Base-by-base conservation (phyloP, 2,888 invertebrate species). In the Homarus gammarus region DNA sequence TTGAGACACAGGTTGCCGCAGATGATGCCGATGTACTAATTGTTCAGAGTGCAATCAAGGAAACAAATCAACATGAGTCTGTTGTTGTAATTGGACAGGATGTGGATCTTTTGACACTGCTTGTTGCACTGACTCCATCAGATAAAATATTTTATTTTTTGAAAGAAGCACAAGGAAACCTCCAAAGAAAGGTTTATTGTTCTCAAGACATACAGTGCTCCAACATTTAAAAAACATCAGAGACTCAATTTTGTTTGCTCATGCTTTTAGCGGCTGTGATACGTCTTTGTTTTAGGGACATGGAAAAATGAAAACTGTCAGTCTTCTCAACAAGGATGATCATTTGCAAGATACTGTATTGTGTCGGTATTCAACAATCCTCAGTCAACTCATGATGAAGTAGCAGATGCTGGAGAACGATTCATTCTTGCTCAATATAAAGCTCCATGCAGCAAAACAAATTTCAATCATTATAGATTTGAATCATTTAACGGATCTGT, bases 1-100 rank as follows among this genome's bases (percentile, higher is more conserved):
- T 93, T 92, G 92, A 93, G 91, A 93, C 93, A 92, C 93, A 93
- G n/a, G 31, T 93, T 93, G 93, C 93, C 89, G 91, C 92, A 93
- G 93, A 93, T 93, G 93, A 93, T 93, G 93, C 93, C 84, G 93
- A 93, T 93, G 93, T 93, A 92, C 93, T 93, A 73, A 93, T 93
- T 89, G 92, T 94, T 36, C 51, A 81, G 81, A 81, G 51, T 49
- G 81, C 61, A 51, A 27, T 61, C 61, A 27, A 51, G 22, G 33
- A 56, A 56, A n/a, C 56, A 51, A 81, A 56, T 81, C 56, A 36
- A 56, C 36, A 81, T 56, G 61, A 31, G 81, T 93, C 93, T 93
- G n/a, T n/a, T n/a, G n/a, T n/a, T 90, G 93, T 93, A 92, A 93
- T 90, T 89, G 87, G 87, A 93, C 93, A 81, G 78, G 92, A 92